phyloP scores from a whole-genome alignment of 2,113 vertebrate genomes.

The Chunga burmeisteri region DNA sequence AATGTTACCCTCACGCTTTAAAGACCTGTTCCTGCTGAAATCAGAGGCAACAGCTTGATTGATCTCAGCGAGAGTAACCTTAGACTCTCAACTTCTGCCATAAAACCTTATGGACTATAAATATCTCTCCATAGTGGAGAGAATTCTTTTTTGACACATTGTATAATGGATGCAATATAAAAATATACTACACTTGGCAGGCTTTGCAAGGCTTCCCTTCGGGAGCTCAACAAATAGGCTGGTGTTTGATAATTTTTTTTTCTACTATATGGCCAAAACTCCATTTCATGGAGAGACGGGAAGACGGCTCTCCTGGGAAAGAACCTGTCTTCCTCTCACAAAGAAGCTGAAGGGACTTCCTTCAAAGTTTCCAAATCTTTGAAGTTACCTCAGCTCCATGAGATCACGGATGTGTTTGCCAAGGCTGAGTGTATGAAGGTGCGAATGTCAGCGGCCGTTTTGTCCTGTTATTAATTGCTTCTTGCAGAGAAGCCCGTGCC shows the following conservation, averaged over 20 bases:
- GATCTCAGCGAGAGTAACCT: neutral
- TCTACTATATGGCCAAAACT: neutral
- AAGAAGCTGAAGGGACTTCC: neutral
- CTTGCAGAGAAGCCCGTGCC: neutral
- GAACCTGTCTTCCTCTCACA: neutral
- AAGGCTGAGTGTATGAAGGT: neutral
- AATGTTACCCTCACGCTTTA: neutral
- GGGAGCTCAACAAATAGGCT: neutral
- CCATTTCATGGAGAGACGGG: neutral
- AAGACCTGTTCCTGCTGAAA: neutral
- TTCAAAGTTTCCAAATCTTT: neutral
- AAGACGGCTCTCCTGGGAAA: neutral
- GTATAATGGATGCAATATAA: conserved; percentile 27
- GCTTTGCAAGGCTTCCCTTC: neutral
- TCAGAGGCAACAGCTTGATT: neutral
- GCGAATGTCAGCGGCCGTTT: neutral
- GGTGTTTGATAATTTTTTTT: neutral
- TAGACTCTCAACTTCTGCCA: neutral
- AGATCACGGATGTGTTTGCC: neutral
- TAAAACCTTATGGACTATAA: neutral
- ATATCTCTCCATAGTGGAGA: neutral
- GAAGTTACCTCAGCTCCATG: neutral
- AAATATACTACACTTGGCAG: neutral
- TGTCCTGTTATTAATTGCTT: neutral
- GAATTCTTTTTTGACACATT: conserved; percentile 26